These are phyloP conservation scores for Stenoptilia bipunctidactyla DNA, from an alignment of 2,888 invertebrate genomes.

Conservation along the genomic window DNA sequence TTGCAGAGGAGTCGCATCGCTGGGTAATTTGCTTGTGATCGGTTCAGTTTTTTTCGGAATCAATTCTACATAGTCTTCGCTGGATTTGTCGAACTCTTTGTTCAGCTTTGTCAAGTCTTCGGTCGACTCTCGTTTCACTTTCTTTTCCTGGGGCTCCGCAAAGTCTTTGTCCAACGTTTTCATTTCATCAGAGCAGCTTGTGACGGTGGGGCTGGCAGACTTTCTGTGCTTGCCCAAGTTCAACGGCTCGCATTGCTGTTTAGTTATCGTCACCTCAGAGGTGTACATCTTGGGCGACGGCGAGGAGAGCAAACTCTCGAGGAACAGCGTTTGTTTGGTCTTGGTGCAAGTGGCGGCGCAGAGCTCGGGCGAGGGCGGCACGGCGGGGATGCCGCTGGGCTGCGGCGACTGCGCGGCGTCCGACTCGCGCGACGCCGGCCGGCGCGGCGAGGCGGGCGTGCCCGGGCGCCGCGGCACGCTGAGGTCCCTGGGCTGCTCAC, in stretches of 20 bases:
- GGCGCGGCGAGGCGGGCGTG: conserved; percentile 51
- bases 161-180: conserved; percentile 68
- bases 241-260: conserved; percentile 75
- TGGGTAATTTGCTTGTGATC: conserved; percentile 28
- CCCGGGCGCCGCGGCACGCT: conserved; percentile 66
- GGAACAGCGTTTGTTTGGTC: conserved; percentile 66
- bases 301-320: conserved; percentile 75
- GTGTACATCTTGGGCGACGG: conserved; percentile 71
- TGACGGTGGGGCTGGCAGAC: conserved; percentile 79
- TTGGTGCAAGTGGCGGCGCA: conserved; percentile 61
- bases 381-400: conserved; percentile 78
- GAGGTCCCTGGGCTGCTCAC: conserved; percentile 73
- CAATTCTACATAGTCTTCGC: conserved; percentile 23
- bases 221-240: conserved; percentile 77
- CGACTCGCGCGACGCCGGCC: conserved; percentile 77
- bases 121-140: conserved; percentile 38
- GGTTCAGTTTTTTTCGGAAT: conserved; percentile 36
- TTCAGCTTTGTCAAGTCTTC: conserved; percentile 48
- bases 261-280: conserved; percentile 66
- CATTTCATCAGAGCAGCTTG: conserved; percentile 81
- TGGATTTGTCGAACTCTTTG: conserved; percentile 46
- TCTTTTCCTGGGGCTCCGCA: conserved; percentile 60
- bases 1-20: conserved; percentile 75
- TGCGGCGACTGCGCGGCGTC: conserved; percentile 81
- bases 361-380: conserved; percentile 78